phyloP scores from a whole-genome alignment of 2,888 invertebrate species.

The Bruchidius siliquastri region DNA sequence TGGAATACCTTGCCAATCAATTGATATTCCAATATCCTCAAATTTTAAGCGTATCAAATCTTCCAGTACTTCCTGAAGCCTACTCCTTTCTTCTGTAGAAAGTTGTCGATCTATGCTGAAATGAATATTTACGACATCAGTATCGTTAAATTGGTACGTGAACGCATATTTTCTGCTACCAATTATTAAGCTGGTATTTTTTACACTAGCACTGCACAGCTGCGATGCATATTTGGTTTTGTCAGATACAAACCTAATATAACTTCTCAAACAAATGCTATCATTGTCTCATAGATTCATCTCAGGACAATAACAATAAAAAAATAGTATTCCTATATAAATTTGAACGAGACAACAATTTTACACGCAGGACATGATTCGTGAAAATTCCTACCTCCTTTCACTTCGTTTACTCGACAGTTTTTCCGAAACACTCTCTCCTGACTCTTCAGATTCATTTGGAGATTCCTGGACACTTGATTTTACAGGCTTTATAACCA shows the following conservation, averaged over 20 bases:
- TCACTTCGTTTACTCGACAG: not conserved
- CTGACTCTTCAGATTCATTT: not conserved
- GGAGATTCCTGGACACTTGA: not conserved
- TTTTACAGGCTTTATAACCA: not conserved
- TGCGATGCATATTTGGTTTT: no score
- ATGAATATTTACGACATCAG: not conserved
- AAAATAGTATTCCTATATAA: no score
- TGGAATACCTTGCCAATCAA: slow-evolving; percentile 57
- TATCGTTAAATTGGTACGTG: not conserved
- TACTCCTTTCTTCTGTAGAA: not conserved
- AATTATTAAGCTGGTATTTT: no score
- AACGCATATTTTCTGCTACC: no score
- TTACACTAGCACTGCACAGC: no score
- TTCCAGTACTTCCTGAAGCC: slow-evolving; percentile 10
- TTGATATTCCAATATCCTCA: slow-evolving; percentile 58
- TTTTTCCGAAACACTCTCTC: not conserved
- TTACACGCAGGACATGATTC: no score
- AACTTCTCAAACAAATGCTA: no score
- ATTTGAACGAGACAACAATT: no score
- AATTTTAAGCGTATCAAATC: slow-evolving; percentile 33
- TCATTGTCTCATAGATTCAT: no score
- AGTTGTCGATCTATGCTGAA: not conserved
- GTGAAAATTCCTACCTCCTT: no score
- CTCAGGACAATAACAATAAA: no score
- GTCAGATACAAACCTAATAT: no score